phyloP scores from a whole-genome alignment of 2,888 invertebrate genomes.

The Anthophora plumipes region DNA sequence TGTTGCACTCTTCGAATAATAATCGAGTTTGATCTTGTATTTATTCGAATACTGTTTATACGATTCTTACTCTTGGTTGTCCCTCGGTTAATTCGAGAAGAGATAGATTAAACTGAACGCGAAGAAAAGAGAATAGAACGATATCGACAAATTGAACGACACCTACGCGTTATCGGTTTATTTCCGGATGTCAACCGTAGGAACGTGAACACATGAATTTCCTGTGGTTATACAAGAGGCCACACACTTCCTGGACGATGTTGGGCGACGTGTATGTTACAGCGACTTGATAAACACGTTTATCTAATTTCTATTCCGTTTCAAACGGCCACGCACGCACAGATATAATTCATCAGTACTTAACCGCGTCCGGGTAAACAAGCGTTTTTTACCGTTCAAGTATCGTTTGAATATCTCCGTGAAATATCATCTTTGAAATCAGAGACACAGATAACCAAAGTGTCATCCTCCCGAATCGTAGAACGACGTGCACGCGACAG shows the following conservation, averaged over 20 bases:
- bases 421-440: background rate
- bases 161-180: constrained; percentile 27
- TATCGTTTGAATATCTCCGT: too few species aligned
- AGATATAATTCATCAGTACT: background rate
- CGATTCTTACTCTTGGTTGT: background rate
- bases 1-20: too few species aligned
- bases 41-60: too few species aligned
- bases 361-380: background rate
- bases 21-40: too few species aligned
- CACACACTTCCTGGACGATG: background rate
- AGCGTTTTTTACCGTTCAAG: too few species aligned
- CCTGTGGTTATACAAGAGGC: constrained; percentile 28
- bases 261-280: background rate
- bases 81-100: background rate
- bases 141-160: background rate
- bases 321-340: background rate
- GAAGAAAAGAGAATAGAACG: background rate
- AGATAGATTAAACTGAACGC: background rate
- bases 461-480: too few species aligned
- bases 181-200: constrained; percentile 31
- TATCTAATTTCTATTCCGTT: background rate
- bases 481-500: background rate
- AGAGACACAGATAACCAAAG: too few species aligned
- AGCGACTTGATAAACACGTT: background rate
- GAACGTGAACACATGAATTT: constrained; percentile 39